phyloP scores from a whole-genome alignment of 2,797 vertebrate species.

The Channallabes apus region DNA sequence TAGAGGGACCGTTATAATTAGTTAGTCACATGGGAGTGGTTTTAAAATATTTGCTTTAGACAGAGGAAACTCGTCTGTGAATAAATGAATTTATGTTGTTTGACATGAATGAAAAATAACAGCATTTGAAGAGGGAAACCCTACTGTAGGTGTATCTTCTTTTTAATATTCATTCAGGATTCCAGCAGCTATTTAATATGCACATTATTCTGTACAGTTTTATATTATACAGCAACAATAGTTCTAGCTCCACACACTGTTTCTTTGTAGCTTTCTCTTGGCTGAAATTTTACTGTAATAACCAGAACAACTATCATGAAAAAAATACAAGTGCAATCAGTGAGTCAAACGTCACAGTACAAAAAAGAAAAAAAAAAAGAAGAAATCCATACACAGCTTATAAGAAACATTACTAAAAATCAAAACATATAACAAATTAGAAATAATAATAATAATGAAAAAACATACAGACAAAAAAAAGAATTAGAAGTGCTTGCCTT shows the following conservation, averaged over 20 bases:
- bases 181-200: constrained; percentile 65
- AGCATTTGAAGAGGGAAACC: constrained; percentile 1
- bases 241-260: constrained; percentile 46
- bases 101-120: constrained; percentile 3
- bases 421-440: constrained; percentile 52
- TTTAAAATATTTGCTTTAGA: not conserved
- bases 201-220: constrained; percentile 62
- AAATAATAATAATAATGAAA: not conserved
- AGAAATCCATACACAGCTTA: constrained; percentile 49
- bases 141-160: constrained; percentile 38
- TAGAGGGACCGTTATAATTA: not conserved
- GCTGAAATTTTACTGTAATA: constrained; percentile 46
- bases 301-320: constrained; percentile 49
- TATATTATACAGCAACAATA: constrained; percentile 59
- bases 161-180: constrained; percentile 62
- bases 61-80: not conserved
- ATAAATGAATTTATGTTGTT: not conserved
- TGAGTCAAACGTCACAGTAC: constrained; percentile 57
- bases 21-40: not conserved
- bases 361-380: constrained; percentile 32
- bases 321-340: constrained; percentile 57
- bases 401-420: constrained; percentile 52
- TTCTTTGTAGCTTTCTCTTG: constrained; percentile 52
- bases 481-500: constrained; percentile 40
- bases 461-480: not conserved